Evolutionary conservation across 2,113 vertebrate species (phyloP).

Genomic region (Gopherus evgoodei): DNA sequence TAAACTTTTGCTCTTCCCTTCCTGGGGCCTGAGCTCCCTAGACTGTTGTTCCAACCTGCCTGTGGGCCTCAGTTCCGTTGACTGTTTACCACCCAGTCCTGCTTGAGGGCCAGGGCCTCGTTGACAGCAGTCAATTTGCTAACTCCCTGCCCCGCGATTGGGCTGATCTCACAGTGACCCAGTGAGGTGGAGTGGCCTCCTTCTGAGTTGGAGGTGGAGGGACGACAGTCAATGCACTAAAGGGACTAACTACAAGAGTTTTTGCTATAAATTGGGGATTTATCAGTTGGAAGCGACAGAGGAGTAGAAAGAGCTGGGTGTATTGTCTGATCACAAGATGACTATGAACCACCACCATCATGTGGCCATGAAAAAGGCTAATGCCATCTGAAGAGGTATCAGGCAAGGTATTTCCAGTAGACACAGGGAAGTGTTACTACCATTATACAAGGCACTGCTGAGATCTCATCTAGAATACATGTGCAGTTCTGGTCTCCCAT

Average conservation of each 20-base stretch:
- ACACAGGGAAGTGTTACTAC: background rate
- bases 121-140: no score
- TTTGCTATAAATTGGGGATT: background rate
- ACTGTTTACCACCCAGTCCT: no score
- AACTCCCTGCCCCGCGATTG: no score
- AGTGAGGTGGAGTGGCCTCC: no score
- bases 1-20: no score
- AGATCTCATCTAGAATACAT: background rate
- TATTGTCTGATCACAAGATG: background rate
- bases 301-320: background rate
- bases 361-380: background rate
- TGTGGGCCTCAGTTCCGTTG: no score
- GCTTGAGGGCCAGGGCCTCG: no score
- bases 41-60: no score
- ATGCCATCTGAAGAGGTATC: background rate
- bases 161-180: no score
- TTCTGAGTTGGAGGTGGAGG: no score
- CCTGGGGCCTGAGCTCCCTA: no score
- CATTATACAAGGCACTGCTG: background rate
- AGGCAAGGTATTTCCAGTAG: background rate
- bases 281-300: background rate
- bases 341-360: background rate
- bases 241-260: background rate
- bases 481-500: background rate
- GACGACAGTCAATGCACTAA: no score